phyloP scores from a whole-genome alignment of 2,888 invertebrate genomes.

The Philopedon plagiatum region DNA sequence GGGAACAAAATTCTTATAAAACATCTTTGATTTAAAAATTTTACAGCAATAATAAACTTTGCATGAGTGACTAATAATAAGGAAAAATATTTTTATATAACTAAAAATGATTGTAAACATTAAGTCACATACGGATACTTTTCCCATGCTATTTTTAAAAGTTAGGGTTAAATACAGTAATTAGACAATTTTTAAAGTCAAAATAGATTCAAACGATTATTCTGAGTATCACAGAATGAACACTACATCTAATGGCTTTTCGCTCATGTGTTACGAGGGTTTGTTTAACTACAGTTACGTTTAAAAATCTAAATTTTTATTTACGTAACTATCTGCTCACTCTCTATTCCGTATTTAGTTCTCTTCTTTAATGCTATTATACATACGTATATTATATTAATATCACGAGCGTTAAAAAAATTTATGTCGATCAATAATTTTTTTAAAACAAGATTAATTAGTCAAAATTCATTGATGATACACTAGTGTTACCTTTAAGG shows the following conservation, averaged over 20 bases:
- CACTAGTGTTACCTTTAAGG: too few species aligned
- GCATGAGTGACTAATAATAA: not conserved
- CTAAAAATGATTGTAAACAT: slow-evolving; percentile 58
- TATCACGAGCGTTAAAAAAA: too few species aligned
- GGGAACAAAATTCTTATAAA: not conserved
- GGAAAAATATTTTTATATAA: slow-evolving; percentile 37
- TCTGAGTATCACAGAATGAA: slow-evolving; percentile 71
- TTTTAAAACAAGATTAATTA: too few species aligned
- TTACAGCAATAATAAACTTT: not conserved
- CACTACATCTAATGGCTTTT: slow-evolving; percentile 69
- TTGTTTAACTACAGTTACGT: not conserved
- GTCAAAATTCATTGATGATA: too few species aligned
- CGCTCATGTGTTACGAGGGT: slow-evolving; percentile 4
- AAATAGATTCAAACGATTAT: slow-evolving; percentile 66
- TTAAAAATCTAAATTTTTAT: not conserved
- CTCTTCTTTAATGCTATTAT: too few species aligned
- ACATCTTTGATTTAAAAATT: slow-evolving; percentile 21
- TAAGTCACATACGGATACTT: slow-evolving; percentile 58
- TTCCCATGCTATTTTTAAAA: slow-evolving; percentile 52
- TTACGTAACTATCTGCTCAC: not conserved
- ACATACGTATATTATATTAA: too few species aligned
- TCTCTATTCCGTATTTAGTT: too few species aligned
- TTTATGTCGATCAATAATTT: too few species aligned
- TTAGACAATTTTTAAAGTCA: slow-evolving; percentile 54
- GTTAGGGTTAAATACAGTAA: slow-evolving; percentile 40